Evolutionary conservation across 1,140 invertebrate species (phyloP).

Genomic region (Heliothis subflexa): DNA sequence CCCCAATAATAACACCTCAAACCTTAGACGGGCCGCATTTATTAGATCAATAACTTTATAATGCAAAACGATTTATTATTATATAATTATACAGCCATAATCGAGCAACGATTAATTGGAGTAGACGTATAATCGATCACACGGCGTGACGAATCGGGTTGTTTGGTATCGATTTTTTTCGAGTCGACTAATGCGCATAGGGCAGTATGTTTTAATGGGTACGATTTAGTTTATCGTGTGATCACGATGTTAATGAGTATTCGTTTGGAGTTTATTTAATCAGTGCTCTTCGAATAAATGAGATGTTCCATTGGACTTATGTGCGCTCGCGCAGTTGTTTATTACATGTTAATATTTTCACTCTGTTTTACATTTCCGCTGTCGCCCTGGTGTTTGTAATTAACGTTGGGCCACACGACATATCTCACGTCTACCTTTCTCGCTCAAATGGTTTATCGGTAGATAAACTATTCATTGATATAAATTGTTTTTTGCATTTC

Average conservation of each 20-base stretch:
- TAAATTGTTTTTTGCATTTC: constrained; percentile 35
- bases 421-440: constrained; percentile 37
- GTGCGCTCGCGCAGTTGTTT: constrained; percentile 51
- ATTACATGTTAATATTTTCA: constrained; percentile 51
- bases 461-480: constrained; percentile 5
- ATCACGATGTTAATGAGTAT: constrained; percentile 65
- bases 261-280: constrained; percentile 61
- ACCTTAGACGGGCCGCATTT: constrained; percentile 61
- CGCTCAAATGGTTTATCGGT: constrained; percentile 23
- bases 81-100: constrained; percentile 68
- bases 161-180: constrained; percentile 53
- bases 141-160: constrained; percentile 59
- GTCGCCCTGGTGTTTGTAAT: constrained; percentile 41
- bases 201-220: constrained; percentile 57
- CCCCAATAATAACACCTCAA: constrained; percentile 61
- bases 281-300: constrained; percentile 56
- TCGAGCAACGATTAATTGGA: constrained; percentile 66
- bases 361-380: constrained; percentile 41
- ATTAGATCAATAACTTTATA: constrained; percentile 69
- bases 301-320: constrained; percentile 63
- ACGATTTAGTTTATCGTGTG: constrained; percentile 67
- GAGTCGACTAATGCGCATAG: constrained; percentile 44
- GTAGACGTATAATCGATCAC: constrained; percentile 61
- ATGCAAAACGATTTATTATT: constrained; percentile 68
- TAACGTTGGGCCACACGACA: constrained; percentile 32